Conservation (phyloP, 2,888 invertebrate genomes). For the Sesamia inferens region DNA sequence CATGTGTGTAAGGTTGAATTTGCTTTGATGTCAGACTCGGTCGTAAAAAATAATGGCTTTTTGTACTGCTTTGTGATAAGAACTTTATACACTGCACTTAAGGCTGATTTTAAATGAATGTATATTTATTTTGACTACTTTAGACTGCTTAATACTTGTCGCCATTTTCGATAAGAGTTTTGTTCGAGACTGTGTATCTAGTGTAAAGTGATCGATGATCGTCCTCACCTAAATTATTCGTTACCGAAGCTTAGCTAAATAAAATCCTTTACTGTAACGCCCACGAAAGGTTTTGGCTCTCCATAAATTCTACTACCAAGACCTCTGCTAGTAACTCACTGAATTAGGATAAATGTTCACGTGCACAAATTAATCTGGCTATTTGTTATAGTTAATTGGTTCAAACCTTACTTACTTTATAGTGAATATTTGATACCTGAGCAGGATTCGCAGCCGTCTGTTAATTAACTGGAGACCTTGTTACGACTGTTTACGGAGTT, state of each 20-base stretch:
- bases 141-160: no score
- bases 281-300: background rate
- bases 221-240: background rate
- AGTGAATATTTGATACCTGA: constrained; percentile 58
- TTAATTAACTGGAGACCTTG: constrained; percentile 37
- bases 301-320: constrained; percentile 31
- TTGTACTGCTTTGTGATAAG: no score
- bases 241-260: background rate
- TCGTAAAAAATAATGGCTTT: no score
- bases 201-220: no score
- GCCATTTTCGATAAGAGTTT: no score
- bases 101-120: no score
- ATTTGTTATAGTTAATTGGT: constrained; percentile 49
- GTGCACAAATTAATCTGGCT: constrained; percentile 43
- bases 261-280: background rate
- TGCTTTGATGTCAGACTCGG: no score
- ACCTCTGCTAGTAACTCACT: constrained; percentile 18
- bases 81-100: no score
- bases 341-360: constrained; percentile 45
- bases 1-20: no score
- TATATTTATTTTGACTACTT: no score
- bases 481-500: constrained; percentile 2
- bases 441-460: constrained; percentile 26
- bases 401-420: constrained; percentile 45
- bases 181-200: no score